Conservation (phyloP, 2,113 vertebrate species). For the Calyptommatus sinebrachiatus region DNA sequence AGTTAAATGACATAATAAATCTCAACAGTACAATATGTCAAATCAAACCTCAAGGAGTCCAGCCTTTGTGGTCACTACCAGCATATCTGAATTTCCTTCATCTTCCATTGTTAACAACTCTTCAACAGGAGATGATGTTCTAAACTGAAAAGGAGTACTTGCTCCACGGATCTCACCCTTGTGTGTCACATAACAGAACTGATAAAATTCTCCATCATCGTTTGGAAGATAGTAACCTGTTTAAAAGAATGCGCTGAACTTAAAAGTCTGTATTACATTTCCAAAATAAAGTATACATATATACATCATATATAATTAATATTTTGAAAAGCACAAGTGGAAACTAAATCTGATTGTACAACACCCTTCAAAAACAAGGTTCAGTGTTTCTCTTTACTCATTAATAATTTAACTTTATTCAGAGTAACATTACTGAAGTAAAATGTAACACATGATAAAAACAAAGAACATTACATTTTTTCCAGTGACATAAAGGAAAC, state of each 20-base stretch:
- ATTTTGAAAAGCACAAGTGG: too few species aligned
- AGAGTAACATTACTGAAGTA: too few species aligned
- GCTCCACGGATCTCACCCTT: slow-evolving; percentile 98
- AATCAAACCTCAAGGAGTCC: slow-evolving; percentile 89
- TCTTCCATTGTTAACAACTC: slow-evolving; percentile 96
- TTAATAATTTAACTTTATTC: too few species aligned
- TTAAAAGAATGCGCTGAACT: neutral
- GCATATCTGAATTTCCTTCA: slow-evolving; percentile 95
- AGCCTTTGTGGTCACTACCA: slow-evolving; percentile 97
- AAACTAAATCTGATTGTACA: too few species aligned
- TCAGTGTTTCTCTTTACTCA: too few species aligned
- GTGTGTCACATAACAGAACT: slow-evolving; percentile 97
- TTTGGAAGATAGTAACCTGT: slow-evolving; percentile 96
- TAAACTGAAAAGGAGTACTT: slow-evolving; percentile 97
- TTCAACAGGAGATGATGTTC: slow-evolving; percentile 87
- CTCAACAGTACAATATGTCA: neutral
- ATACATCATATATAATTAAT: too few species aligned
- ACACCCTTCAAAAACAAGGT: too few species aligned
- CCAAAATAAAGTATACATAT: neutral
- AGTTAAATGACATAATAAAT: neutral
- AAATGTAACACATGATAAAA: too few species aligned
- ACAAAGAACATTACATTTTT: too few species aligned
- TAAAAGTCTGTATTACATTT: neutral
- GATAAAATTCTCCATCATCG: slow-evolving; percentile 97
- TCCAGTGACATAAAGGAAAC: too few species aligned